Base-by-base conservation (phyloP, 1,140 invertebrate species). In the Hycleus cichorii region DNA sequence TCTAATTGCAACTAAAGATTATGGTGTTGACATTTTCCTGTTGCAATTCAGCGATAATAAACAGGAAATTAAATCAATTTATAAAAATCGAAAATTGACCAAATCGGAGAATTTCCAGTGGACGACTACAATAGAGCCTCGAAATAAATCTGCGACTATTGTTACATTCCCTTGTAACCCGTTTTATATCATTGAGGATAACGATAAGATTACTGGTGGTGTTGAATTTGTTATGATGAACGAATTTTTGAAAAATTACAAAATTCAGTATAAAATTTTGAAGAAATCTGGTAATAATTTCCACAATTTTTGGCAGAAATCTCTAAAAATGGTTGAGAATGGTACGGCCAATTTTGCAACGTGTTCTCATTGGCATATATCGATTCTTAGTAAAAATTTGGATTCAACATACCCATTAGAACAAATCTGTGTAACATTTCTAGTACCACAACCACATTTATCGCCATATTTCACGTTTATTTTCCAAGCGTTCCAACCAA, bases 361-460 rank as follows among this genome's bases (percentile, higher is more conserved):
- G 6, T 57, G 56, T 32, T 57, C 56, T 1, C 39, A 57, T 5
- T 57, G 56, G 56, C 9, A 45, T 7, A 39, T 45, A 24, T 25
- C 11, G 7, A 11, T 44, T 25, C 43, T 39, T 39, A 39, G 9
- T 7, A 51, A 46, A 12, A 26, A 39, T 9, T 18, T 61, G 6
- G 56, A 58, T 46, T 43, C 45, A 8, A 50, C 57, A 1, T 59
- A 54, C 43, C 57, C 49, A 6, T 40, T 49, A 10, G 10, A 9
- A 3, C 57, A 59, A 50, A 49, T 47, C n/a, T 62, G 60, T 39
- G 40, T 49, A 4, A 62, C 60, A 12, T 59, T 62, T 39, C 38
- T 62, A 8, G 60, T 62, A 11, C 60, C 60, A n/a, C 59, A 62
- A 54, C 49, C 60, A 3, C 39, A 44, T 39, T 26, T 59, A 4